These are phyloP conservation scores for Peromyscus melanophrys DNA, from an alignment of 2,797 vertebrate genomes.

Conservation along the genomic window DNA sequence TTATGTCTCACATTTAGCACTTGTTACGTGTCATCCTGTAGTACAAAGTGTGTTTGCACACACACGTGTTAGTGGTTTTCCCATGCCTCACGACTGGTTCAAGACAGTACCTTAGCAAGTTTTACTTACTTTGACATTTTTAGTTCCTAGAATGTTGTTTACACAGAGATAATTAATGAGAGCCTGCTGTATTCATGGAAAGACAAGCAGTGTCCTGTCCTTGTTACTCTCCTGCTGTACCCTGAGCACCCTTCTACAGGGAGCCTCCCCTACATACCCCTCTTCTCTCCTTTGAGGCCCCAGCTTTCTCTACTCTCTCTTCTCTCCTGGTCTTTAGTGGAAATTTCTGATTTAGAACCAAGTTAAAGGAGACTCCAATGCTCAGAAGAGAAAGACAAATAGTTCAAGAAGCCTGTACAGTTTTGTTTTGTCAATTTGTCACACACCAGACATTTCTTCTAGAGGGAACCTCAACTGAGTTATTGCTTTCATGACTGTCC, in stretches of 20 bases:
- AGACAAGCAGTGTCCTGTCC: background rate
- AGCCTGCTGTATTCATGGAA: background rate
- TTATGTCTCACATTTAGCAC: background rate
- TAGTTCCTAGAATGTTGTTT: background rate
- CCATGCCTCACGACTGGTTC: background rate
- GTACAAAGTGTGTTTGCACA: background rate
- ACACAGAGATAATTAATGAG: background rate
- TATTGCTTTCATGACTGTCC: background rate
- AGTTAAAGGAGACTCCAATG: background rate
- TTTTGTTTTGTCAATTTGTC: background rate
- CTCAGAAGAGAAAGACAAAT: background rate
- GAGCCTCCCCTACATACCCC: rapidly evolving
- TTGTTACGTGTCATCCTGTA: background rate
- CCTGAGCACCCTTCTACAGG: rapidly evolving
- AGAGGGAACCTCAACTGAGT: background rate
- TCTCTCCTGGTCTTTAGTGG: background rate
- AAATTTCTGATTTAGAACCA: background rate
- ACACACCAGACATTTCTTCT: background rate
- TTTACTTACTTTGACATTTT: background rate
- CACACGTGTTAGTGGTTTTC: background rate
- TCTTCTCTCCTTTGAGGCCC: background rate
- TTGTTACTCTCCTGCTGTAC: background rate
- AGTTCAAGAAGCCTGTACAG: background rate
- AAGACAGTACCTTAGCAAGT: background rate
- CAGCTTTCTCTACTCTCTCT: background rate